These are phyloP conservation scores for Chrysemys picta DNA, from an alignment of 2,113 vertebrate genomes.

Conservation along the genomic window DNA sequence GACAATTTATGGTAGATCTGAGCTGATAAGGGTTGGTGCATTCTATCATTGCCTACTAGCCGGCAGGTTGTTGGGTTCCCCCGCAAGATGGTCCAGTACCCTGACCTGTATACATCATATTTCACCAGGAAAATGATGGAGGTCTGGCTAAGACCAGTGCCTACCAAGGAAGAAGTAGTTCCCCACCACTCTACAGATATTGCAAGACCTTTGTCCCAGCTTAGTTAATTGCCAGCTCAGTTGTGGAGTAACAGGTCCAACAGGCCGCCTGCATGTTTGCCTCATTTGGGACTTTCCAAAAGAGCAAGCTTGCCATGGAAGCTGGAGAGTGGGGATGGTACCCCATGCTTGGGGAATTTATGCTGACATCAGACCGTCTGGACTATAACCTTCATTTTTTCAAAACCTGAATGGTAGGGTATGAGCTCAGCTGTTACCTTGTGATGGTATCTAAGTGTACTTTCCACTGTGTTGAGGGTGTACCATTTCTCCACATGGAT, in stretches of 20 bases:
- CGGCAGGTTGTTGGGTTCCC: too few relatives aligned
- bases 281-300: background rate
- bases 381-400: background rate
- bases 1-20: background rate
- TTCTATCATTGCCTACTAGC: background rate
- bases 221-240: constrained; percentile 7
- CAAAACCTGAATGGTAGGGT: background rate
- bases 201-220: background rate
- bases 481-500: background rate
- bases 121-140: background rate
- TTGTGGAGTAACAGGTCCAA: background rate
- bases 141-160: background rate
- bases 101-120: background rate
- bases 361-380: background rate
- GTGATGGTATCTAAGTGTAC: background rate
- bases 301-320: background rate
- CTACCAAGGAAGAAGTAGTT: background rate
- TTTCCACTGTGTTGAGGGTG: background rate
- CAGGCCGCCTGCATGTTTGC: background rate
- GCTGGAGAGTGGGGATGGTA: background rate
- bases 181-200: background rate
- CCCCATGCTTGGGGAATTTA: background rate
- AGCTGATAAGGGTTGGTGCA: background rate
- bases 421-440: background rate
- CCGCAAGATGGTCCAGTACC: too few relatives aligned